phyloP scores from a whole-genome alignment of 2,797 vertebrate species.

The Falco columbarius region DNA sequence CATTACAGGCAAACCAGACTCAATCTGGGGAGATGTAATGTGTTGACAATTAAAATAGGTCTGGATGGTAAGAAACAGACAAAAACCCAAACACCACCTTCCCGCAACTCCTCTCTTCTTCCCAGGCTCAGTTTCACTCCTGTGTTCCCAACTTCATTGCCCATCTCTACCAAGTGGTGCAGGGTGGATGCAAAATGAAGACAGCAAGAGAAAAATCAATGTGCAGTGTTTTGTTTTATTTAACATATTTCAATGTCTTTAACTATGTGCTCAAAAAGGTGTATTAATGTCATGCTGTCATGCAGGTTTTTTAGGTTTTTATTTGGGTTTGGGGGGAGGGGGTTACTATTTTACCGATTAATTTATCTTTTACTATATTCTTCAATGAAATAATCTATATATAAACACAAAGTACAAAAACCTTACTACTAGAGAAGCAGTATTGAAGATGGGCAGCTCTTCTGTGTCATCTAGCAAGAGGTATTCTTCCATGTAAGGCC shows the following conservation, averaged over 20 bases:
- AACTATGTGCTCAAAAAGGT: neutral
- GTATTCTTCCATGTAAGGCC: neutral
- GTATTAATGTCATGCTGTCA: neutral
- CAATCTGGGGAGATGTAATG: neutral
- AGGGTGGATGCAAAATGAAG: neutral
- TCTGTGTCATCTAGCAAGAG: neutral
- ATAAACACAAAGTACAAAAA: neutral
- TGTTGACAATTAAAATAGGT: neutral
- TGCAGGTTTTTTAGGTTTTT: neutral
- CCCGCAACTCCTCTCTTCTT: neutral
- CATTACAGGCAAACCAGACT: neutral
- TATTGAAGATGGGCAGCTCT: neutral
- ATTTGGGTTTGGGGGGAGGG: neutral
- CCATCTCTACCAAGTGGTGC: neutral
- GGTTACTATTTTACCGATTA: neutral
- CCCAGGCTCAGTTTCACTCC: neutral
- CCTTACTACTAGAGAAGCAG: neutral
- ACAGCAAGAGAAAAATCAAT: neutral
- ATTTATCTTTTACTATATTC: neutral
- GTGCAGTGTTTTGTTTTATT: neutral
- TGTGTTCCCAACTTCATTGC: neutral
- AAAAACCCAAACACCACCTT: neutral
- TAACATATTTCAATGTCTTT: neutral
- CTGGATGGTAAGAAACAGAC: neutral
- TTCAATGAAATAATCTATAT: neutral